Base-by-base conservation (phyloP, 2,113 vertebrate species). In the Salvator merianae region DNA sequence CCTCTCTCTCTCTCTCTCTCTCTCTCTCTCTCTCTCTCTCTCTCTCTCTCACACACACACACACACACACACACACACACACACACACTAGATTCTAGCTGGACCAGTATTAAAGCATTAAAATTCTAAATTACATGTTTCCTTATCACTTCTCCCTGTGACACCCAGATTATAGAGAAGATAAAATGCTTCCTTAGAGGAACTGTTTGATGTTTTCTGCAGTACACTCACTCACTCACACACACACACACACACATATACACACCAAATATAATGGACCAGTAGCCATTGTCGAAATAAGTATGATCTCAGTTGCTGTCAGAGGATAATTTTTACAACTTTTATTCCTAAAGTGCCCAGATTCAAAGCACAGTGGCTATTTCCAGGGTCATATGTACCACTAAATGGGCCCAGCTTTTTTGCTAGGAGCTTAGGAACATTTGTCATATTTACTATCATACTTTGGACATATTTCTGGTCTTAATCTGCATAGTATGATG, bases 141-240 rank as follows among this genome's bases (percentile, higher is more conserved):
- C 81, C 74, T 88, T 53, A 47, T 0, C 0, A 47, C 2, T 32
- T 2, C 0, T 9, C 68, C 86, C 36, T 1, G 24, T 82, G 77
- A 66, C 40, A 70, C 47, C 28, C 26, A 63, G 10, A 86, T 71
- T 53, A 81, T 70, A 32, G 62, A 66, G 85, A 91, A 38, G 82
- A 43, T 59, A 65, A 87, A 86, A 90, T 87, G 71, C 53, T 88
- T 38, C 36, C 24, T 62, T 62, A 40, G 36, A 85, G 0, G 0
- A 47, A 75, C 82, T 87, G 77, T 78, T 62, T 82, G 84, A 82
- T 14, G 82, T 88, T 81, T 79, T 87, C 88, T 83, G 91, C 85
- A 91, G 83, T 91, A 9, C n/a, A n/a, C n/a, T n/a, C n/a, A n/a
- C n/a, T n/a, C n/a, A n/a, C n/a, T n/a, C n/a, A n/a, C n/a, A n/a